These are phyloP conservation scores for Pelobates cultripes DNA, from an alignment of 2,797 vertebrate genomes.

Conservation along the genomic window DNA sequence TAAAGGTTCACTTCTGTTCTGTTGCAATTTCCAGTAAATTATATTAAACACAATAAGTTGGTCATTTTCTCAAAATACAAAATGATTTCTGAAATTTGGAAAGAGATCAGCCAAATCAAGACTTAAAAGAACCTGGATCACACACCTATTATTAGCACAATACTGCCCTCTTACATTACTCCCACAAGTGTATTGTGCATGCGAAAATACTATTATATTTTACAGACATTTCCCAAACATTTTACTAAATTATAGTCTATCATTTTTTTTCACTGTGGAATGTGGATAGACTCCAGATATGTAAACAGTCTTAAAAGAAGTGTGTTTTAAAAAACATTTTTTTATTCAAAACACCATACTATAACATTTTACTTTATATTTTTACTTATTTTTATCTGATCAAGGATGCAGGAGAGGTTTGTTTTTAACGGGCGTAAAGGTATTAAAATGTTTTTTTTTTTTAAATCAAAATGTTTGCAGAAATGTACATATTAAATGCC, in stretches of 20 bases:
- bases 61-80: not conserved
- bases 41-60: not conserved
- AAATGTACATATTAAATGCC: no score
- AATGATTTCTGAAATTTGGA: not conserved
- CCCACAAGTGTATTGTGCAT: not conserved
- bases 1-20: slow-evolving; percentile 3
- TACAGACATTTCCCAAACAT: not conserved
- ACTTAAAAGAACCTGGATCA: not conserved
- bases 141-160: not conserved
- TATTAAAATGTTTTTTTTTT: no score
- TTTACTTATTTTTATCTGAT: no score
- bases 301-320: no score
- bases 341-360: no score
- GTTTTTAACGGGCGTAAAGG: no score
- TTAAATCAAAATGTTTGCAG: no score
- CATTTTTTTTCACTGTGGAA: not conserved
- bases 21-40: slow-evolving; percentile 10
- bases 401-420: no score
- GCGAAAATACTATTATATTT: not conserved
- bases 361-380: no score
- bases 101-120: not conserved
- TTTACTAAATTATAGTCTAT: not conserved
- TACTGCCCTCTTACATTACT: not conserved
- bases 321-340: no score
- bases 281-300: not conserved